Evolutionary conservation across 1,140 invertebrate species (phyloP).

Genomic region (Cecropterus lyciades): DNA sequence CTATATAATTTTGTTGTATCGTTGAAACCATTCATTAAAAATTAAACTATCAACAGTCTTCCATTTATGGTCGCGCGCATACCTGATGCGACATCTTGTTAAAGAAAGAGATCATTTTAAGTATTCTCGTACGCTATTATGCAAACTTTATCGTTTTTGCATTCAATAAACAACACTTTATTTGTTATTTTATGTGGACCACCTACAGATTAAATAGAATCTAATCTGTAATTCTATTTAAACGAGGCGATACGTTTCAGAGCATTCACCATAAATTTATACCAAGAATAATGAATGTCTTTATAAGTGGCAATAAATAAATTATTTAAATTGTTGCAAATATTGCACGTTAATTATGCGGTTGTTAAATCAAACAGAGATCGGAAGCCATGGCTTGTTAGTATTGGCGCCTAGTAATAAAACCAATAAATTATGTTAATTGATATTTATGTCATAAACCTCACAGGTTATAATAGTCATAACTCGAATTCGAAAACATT

Average conservation of each 20-base stretch:
- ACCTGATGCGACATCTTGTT: not conserved
- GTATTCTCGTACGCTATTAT: constrained; percentile 27
- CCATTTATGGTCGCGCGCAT: constrained; percentile 14
- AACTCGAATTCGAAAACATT: constrained; percentile 28
- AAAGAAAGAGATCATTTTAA: constrained; percentile 23
- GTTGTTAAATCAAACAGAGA: constrained; percentile 34
- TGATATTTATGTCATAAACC: constrained; percentile 33
- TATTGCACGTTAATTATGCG: constrained; percentile 51
- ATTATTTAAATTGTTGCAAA: constrained; percentile 67
- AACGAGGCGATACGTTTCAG: constrained; percentile 43
- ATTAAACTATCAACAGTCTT: constrained; percentile 30
- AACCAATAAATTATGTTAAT: constrained; percentile 36
- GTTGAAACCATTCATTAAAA: not conserved
- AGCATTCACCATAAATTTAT: constrained; percentile 57
- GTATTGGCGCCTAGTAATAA: constrained; percentile 33
- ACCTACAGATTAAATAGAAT: constrained; percentile 48
- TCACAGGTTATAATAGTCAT: constrained; percentile 27
- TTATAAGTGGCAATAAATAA: constrained; percentile 63
- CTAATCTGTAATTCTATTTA: constrained; percentile 46
- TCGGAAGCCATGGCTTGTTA: constrained; percentile 35
- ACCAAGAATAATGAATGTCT: constrained; percentile 59
- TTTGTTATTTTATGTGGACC: constrained; percentile 50
- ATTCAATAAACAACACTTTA: constrained; percentile 41
- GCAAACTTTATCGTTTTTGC: constrained; percentile 34
- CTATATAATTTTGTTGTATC: not conserved